These are phyloP conservation scores for Nudaria mundana DNA, from an alignment of 2,888 invertebrate species.

Conservation along the genomic window DNA sequence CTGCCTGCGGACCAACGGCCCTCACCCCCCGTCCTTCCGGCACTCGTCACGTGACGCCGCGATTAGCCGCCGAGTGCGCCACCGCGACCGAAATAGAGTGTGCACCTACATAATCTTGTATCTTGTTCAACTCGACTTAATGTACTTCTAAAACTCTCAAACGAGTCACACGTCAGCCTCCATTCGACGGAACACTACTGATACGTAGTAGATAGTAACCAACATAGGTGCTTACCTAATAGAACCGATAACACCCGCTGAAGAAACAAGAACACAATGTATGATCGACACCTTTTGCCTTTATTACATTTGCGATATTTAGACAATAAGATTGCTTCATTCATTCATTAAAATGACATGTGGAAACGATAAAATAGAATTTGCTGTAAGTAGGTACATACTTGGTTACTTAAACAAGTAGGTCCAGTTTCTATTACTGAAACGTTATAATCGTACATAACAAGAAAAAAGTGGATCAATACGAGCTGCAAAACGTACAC, in stretches of 20 bases:
- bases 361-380: no score
- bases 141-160: constrained; percentile 55
- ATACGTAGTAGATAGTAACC: not conserved
- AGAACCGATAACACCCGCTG: not conserved
- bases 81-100: constrained; percentile 78
- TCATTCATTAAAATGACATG: no score
- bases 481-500: constrained; percentile 79
- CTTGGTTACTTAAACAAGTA: not conserved
- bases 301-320: no score
- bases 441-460: constrained; percentile 28
- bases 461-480: constrained; percentile 62
- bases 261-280: no score
- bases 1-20: constrained; percentile 42
- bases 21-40: constrained; percentile 76
- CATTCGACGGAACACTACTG: constrained; percentile 27
- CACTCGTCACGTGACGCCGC: constrained; percentile 77
- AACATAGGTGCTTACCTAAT: not conserved
- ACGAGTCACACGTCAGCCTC: constrained; percentile 43
- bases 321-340: no score
- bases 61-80: constrained; percentile 77
- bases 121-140: constrained; percentile 38
- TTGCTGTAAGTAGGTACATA: not conserved
- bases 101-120: constrained; percentile 51
- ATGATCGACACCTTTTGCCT: no score
- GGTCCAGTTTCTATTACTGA: not conserved